Evolutionary conservation across 2,888 invertebrate species (phyloP), one percentile per base, ranked within the genome.

Genomic region (Lithophane socia): DNA sequence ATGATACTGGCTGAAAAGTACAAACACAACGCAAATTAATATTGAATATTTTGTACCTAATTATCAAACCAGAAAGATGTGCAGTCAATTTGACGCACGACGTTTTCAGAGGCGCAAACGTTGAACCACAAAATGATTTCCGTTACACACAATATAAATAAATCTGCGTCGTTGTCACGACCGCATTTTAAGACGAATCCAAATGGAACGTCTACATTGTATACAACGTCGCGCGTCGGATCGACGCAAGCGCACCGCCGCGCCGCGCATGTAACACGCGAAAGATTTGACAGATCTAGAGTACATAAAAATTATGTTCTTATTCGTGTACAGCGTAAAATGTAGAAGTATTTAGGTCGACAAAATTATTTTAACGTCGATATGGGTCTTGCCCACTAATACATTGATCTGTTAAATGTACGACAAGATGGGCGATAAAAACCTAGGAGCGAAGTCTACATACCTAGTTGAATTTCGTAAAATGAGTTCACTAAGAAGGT

Each of bases 221-320:
- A 73, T 54, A 66, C 58, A 72, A 72, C 29, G 37, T n/a, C n/a
- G n/a, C n/a, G n/a, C n/a, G n/a, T 56, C 42, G 49, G 44, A 63
- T 76, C 70, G 64, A 61, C 70, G 69, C 58, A 67, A 73, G 37
- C 56, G 37, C 37, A 37, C 37, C 37, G 37, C 37, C 37, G 29
- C 29, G 37, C 37, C 37, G 37, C 37, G 29, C 61, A 73, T 67
- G 70, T 47, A 74, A 74, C 21, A 54, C 21, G 58, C 72, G 21
- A 60, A 69, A 71, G 44, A 37, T 81, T 82, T 80, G 81, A 86
- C 86, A 85, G 81, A 85, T 86, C 80, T 88, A 63, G 80, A 86
- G 79, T 80, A 83, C 65, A 77, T 83, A 74, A 73, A 78, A 87
- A 80, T 67, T 64, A 84, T 87, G 44, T 69, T 74, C 71, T 68